Evolutionary conservation across 2,888 invertebrate genomes (phyloP).

Genomic region (Lasioglossum marginatum): DNA sequence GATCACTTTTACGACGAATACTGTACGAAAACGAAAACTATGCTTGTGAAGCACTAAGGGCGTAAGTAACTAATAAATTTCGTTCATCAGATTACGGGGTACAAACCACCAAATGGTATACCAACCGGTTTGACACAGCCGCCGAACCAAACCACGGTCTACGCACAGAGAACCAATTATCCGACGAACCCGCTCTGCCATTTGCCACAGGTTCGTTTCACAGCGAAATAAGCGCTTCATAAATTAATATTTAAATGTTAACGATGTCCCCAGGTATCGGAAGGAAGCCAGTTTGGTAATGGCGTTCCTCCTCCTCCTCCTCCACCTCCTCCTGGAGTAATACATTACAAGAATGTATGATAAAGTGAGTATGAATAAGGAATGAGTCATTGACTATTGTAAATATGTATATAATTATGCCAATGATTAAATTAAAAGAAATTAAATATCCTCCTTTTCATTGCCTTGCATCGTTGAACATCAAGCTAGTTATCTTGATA

Average conservation of each 20-base stretch:
- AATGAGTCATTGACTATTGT: conserved; percentile 47
- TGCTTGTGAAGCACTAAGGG: neutral
- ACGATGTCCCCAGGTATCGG: conserved; percentile 71
- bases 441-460: conserved; percentile 32
- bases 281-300: conserved; percentile 77
- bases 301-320: conserved; percentile 73
- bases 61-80: conserved; percentile 2
- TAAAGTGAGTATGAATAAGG: conserved; percentile 49
- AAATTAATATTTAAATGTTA: conserved; percentile 17
- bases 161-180: conserved; percentile 80
- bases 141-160: conserved; percentile 78
- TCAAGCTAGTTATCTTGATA: neutral
- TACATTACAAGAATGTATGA: conserved; percentile 79
- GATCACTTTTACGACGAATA: neutral
- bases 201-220: conserved; percentile 78
- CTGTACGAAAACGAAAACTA: neutral
- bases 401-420: conserved; percentile 70
- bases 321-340: conserved; percentile 73
- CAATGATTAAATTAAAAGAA: conserved; percentile 63
- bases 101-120: conserved; percentile 80
- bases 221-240: neutral
- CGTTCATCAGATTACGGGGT: conserved; percentile 78
- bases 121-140: conserved; percentile 78
- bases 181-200: conserved; percentile 79
- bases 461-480: neutral